Percentiles rank a stretch among this genome's conserved stretches.
phyloP scores from a whole-genome alignment of 2,888 invertebrate species.

The Scaptomyza flava region DNA sequence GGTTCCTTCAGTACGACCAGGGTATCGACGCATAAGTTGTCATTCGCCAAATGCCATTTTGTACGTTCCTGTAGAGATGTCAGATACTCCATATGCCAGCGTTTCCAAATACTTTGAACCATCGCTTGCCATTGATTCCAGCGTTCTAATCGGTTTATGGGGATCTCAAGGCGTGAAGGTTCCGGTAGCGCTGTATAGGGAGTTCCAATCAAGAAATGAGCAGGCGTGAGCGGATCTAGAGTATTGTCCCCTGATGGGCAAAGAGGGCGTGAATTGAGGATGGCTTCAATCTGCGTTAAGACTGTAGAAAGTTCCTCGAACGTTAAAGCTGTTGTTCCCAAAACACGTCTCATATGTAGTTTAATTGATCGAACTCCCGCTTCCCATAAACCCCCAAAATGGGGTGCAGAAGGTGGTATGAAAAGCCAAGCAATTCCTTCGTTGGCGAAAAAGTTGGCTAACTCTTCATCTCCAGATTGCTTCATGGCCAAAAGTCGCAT shows the following conservation, averaged over 20 bases:
- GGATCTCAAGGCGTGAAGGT: neutral
- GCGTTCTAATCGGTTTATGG: neutral
- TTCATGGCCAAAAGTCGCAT: neutral
- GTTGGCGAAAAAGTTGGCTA: neutral
- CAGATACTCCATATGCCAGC: neutral
- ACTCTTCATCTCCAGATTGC: neutral
- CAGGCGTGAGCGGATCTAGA: neutral
- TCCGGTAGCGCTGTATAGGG: neutral
- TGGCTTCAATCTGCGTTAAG: neutral
- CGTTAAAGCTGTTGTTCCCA: neutral
- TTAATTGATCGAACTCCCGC: no score
- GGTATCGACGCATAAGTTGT: neutral
- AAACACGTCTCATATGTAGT: neutral
- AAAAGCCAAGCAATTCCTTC: neutral
- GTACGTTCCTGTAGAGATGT: neutral
- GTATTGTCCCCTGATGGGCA: neutral
- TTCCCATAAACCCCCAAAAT: no score
- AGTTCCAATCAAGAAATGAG: neutral
- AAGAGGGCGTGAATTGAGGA: neutral
- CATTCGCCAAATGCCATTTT: neutral
- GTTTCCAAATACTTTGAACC: neutral
- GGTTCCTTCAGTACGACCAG: neutral
- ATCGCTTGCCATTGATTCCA: neutral
- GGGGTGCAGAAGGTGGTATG: no score
- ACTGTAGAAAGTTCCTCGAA: neutral